Base-by-base conservation (phyloP, 2,888 invertebrate genomes). In the Caenorhabditis sp. region DNA sequence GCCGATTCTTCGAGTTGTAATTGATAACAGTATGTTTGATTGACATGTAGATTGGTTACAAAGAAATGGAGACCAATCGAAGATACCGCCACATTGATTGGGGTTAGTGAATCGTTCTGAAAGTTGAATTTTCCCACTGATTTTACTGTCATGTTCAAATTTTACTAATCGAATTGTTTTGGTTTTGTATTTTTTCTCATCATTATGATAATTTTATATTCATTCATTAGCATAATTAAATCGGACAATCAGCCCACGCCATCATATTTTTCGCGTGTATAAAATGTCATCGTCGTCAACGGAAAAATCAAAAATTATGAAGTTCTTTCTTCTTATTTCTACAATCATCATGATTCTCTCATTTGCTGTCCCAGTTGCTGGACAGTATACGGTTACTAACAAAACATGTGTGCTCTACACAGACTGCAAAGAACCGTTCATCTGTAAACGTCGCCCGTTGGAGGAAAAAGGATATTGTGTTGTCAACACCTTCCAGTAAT, bases 1-100 rank as follows among this genome's bases (percentile, higher is more conserved):
- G 24, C 43, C 0, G 85, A 83, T 62, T 84, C 84, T n/a, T 62
- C 66, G 0, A 84, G 24, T 19, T 75, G 72, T 1, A 85, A 66
- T 55, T 72, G 58, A 58, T 81, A 82, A 31, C 77, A 78, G 19
- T 71, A 61, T 27, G 73, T 62, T 57, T 73, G 54, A 37, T 66
- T 68, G 1, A 55, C 57, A 0, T 23, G 26, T 19, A 78, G 61
- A 31, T 70, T 70, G 10, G 67, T 69, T 43, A 80, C 54, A 23
- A 79, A 59, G 55, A 79, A 79, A 65, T 79, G 79, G 27, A 76
- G 63, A 6, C 77, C 79, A n/a, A 69, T 64, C 0, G 79, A 71
- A 1, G 79, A 79, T 24, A 63, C 50, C 6, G 70, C 31, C 4
- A 58, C 58, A 27, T 75, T 70, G 23, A 75, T 69, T 0, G 62